Evolutionary conservation across 2,113 vertebrate genomes (phyloP).

Genomic region (Odobenus rosmarus): DNA sequence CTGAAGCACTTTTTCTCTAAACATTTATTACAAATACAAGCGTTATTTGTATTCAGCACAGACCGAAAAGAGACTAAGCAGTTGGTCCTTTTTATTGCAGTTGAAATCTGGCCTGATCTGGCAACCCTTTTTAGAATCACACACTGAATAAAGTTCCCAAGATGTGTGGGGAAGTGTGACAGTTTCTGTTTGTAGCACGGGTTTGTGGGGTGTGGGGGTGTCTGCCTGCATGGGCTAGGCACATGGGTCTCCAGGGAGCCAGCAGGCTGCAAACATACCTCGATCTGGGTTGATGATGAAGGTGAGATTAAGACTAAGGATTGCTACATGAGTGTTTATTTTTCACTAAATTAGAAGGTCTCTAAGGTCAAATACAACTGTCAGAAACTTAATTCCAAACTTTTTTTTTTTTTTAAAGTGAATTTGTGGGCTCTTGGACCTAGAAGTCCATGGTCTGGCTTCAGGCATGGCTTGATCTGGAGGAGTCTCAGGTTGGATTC

Average conservation of each 20-base stretch:
- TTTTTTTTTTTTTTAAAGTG: background rate
- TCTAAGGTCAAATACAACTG: constrained; percentile 20
- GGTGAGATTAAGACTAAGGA: background rate
- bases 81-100: constrained; percentile 73
- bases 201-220: constrained; percentile 7
- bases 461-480: constrained; percentile 35
- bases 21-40: constrained; percentile 70
- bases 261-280: background rate
- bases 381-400: background rate
- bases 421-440: background rate
- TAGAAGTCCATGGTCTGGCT: background rate
- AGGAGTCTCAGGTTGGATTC: background rate
- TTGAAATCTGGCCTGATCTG: constrained; percentile 76
- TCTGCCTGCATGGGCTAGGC: background rate
- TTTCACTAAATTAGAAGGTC: constrained; percentile 9
- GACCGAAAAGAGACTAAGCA: constrained; percentile 60
- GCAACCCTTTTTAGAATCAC: constrained; percentile 73
- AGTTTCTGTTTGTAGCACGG: constrained; percentile 56
- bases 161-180: constrained; percentile 65
- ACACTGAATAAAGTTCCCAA: constrained; percentile 63
- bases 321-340: background rate
- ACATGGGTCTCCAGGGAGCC: background rate
- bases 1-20: constrained; percentile 64
- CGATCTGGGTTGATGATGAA: background rate
- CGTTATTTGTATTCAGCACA: constrained; percentile 78